Evolutionary conservation across 2,888 invertebrate species (phyloP).

Genomic region (Phaonia tiefii): DNA sequence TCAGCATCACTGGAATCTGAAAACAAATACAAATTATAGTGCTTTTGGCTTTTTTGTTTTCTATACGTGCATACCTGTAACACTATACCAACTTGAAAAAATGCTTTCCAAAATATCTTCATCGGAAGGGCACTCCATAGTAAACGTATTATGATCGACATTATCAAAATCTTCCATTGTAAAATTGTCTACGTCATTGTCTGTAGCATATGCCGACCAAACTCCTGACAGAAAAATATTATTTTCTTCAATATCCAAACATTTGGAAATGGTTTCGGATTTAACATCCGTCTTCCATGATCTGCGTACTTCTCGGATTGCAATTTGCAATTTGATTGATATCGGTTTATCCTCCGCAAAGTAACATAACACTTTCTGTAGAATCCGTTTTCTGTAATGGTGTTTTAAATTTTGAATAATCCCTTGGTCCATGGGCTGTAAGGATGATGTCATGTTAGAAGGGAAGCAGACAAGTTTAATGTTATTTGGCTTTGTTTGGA

Average conservation of each 20-base stretch:
- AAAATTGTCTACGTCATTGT: neutral
- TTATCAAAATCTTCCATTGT: neutral
- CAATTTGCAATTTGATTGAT: neutral
- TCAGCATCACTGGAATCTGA: too few species aligned
- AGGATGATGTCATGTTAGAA: neutral
- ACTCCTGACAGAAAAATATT: neutral
- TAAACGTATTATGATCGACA: neutral
- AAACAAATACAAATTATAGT: neutral
- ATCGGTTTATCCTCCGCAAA: neutral
- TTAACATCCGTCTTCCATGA: neutral
- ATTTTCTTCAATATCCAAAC: neutral
- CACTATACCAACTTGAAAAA: neutral
- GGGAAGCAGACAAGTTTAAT: neutral
- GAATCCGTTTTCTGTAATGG: too few species aligned
- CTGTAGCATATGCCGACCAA: neutral
- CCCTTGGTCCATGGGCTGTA: too few species aligned
- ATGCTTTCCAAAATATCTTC: too few species aligned
- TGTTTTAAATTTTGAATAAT: too few species aligned
- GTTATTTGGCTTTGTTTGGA: neutral
- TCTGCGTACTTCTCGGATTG: too few species aligned
- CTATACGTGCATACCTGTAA: neutral
- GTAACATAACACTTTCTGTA: neutral
- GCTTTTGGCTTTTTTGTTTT: neutral
- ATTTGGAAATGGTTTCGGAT: neutral
- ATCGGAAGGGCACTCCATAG: too few species aligned